Conservation (phyloP, 2,888 invertebrate genomes). For the Drosophila cracens region DNA sequence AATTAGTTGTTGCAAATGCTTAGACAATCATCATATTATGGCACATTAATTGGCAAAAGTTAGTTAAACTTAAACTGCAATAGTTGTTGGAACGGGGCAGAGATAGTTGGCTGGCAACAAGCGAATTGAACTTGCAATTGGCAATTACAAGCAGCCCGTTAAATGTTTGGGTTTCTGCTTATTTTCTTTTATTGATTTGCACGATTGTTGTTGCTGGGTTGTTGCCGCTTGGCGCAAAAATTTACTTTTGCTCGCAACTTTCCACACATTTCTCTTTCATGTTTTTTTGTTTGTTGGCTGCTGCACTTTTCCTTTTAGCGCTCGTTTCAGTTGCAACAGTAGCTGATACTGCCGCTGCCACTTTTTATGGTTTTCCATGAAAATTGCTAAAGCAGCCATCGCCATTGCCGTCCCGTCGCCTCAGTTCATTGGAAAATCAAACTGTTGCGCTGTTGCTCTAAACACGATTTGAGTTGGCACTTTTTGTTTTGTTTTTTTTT, state of each 20-base stretch:
- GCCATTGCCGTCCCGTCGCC: constrained; percentile 16
- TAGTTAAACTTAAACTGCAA: constrained; percentile 3
- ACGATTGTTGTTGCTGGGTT: constrained; percentile 24
- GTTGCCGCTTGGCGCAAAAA: constrained; percentile 40
- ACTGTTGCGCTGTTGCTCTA: constrained; percentile 63
- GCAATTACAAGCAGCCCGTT: constrained; percentile 55
- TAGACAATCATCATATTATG: constrained; percentile 48
- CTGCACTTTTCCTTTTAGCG: constrained; percentile 75
- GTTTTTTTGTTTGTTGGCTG: constrained; percentile 30
- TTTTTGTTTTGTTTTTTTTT: constrained; percentile 23
- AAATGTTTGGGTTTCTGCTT: constrained; percentile 53
- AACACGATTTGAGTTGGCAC: constrained; percentile 52
- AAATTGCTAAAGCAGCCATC: constrained; percentile 57
- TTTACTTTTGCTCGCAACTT: constrained; percentile 74
- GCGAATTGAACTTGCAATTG: constrained; percentile 51
- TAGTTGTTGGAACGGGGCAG: constrained; percentile 3
- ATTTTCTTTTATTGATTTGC: constrained; percentile 36
- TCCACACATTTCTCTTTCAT: constrained; percentile 76
- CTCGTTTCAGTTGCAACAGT: constrained; percentile 47
- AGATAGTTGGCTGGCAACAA: constrained; percentile 13
- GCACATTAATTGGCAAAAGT: constrained; percentile 48
- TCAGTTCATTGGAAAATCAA: constrained; percentile 70
- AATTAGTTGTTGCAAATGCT: constrained; percentile 25
- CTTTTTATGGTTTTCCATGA: constrained; percentile 77
- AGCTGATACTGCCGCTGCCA: constrained; percentile 18